Conservation (phyloP, 2,797 vertebrate genomes). For the Chelmon rostratus region DNA sequence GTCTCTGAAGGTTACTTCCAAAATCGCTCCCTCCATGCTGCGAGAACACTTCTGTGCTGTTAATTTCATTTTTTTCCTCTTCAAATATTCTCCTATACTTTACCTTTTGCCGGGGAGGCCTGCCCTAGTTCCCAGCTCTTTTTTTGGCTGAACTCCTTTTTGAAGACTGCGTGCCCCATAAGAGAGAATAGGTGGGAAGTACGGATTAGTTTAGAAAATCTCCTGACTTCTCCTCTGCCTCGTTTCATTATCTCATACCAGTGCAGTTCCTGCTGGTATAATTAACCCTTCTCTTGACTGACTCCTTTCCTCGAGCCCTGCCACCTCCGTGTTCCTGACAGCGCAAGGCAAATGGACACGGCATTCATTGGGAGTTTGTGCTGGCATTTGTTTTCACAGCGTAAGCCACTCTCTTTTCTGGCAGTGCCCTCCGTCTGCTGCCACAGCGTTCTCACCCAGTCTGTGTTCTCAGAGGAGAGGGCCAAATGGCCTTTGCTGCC, state of each 20-base stretch:
- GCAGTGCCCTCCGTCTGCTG: conserved; percentile 48
- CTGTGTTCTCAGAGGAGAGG: conserved; percentile 59
- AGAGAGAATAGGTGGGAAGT: conserved; percentile 23
- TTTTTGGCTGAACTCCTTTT: conserved; percentile 23
- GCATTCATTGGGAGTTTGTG: conserved; percentile 36
- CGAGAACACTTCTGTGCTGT: conserved; percentile 28
- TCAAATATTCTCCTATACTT: conserved; percentile 37
- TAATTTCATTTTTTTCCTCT: conserved; percentile 7
- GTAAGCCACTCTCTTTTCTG: conserved; percentile 54
- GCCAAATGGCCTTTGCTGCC: conserved; percentile 52
- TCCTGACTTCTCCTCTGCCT: conserved; percentile 27
- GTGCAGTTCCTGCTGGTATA: conserved; percentile 6
- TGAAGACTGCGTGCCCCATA: neutral
- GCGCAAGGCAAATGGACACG: conserved; percentile 35
- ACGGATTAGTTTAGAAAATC: conserved; percentile 35
- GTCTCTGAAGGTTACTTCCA: conserved; percentile 41
- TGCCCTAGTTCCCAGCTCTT: conserved; percentile 57
- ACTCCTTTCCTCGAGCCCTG: conserved; percentile 12
- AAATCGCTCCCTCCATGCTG: conserved; percentile 1
- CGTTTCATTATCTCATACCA: conserved; percentile 32
- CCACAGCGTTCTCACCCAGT: conserved; percentile 49
- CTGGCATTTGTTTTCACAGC: conserved; percentile 60
- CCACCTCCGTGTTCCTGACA: conserved; percentile 27
- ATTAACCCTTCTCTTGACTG: conserved; percentile 22
- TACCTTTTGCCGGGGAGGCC: conserved; percentile 20